Evolutionary conservation across 2,888 invertebrate species (phyloP).

Genomic region (Tuta absoluta): DNA sequence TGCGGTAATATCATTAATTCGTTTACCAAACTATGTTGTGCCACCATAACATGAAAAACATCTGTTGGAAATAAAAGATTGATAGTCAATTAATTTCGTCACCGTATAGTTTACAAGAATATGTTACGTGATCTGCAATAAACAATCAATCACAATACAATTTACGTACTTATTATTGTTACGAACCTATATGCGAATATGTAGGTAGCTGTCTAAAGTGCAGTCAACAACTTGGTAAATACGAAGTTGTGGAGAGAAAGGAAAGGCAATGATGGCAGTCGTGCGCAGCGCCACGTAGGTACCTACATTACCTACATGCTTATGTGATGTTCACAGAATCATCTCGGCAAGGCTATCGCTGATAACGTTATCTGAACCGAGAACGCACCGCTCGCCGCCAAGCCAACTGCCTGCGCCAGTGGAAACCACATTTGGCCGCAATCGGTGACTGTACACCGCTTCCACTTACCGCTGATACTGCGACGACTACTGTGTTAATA

Average conservation of each 20-base stretch:
- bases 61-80: not conserved
- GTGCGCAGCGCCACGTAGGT: slow-evolving; percentile 6
- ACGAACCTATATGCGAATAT: too few species aligned
- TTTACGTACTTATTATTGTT: too few species aligned
- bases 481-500: not conserved
- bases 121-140: too few species aligned
- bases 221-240: not conserved
- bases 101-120: not conserved
- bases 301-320: not conserved
- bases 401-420: not conserved
- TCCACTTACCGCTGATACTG: slow-evolving; percentile 3
- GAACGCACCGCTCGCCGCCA: slow-evolving; percentile 31
- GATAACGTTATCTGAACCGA: slow-evolving; percentile 74
- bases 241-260: slow-evolving; percentile 36
- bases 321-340: slow-evolving; percentile 63
- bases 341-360: slow-evolving; percentile 71
- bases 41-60: not conserved
- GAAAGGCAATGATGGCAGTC: slow-evolving; percentile 21
- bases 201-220: not conserved
- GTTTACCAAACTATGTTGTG: slow-evolving; percentile 9
- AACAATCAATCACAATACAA: too few species aligned
- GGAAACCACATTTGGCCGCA: slow-evolving; percentile 26
- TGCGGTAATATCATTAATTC: slow-evolving; percentile 14
- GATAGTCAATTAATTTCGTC: not conserved
- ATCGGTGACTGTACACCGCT: slow-evolving; percentile 23